phyloP scores from a whole-genome alignment of 1,140 invertebrate genomes.

The Drosophila biarmipes region DNA sequence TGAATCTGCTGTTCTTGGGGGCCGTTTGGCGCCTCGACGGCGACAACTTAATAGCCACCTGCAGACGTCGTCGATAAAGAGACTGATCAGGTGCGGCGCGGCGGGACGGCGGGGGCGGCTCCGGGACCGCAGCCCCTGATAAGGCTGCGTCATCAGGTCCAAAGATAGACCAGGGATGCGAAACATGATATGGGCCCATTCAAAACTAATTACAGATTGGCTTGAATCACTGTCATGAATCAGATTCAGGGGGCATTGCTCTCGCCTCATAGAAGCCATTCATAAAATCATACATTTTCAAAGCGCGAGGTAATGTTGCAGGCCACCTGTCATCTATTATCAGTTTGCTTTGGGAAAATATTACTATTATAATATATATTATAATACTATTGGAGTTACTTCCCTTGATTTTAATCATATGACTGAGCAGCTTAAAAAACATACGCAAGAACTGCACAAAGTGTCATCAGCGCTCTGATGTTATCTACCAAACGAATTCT shows the following conservation, averaged over 20 bases:
- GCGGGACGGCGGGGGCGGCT: neutral
- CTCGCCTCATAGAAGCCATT: neutral
- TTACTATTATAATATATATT: too few relatives aligned
- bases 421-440: neutral
- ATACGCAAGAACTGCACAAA: neutral
- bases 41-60: slow-evolving; percentile 79
- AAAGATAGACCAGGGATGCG: slow-evolving; percentile 40
- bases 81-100: slow-evolving; percentile 25
- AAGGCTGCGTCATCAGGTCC: slow-evolving; percentile 48
- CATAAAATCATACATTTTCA: neutral
- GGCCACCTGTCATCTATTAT: too few relatives aligned
- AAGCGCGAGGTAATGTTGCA: neutral
- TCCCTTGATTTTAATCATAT: neutral
- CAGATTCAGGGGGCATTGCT: slow-evolving; percentile 13
- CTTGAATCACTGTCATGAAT: slow-evolving; percentile 34
- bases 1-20: slow-evolving; percentile 62
- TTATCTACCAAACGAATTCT: neutral
- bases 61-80: slow-evolving; percentile 63
- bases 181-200: slow-evolving; percentile 29
- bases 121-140: slow-evolving; percentile 28
- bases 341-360: too few relatives aligned
- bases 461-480: neutral
- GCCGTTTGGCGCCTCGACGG: slow-evolving; percentile 68
- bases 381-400: neutral
- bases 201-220: slow-evolving; percentile 23